A percentile compares a stretch with the other conserved stretches of the same genome.
Conservation (phyloP, 2,888 invertebrate genomes). For the Scaptomyza parva region DNA sequence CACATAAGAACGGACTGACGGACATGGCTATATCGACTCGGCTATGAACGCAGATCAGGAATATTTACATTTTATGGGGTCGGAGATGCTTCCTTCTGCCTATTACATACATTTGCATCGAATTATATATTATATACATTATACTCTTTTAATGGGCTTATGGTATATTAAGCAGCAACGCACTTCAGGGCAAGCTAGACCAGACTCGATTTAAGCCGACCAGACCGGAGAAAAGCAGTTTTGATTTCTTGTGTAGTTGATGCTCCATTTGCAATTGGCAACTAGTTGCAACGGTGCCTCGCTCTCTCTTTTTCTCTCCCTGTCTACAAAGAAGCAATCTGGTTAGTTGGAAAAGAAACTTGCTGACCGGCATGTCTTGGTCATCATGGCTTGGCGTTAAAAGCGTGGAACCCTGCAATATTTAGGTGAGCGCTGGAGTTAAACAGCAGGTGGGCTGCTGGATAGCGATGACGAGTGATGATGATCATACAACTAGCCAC, state of each 20-base stretch:
- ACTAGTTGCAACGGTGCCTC: conserved; percentile 70
- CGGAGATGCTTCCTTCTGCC: too few species aligned
- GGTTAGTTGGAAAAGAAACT: conserved; percentile 28
- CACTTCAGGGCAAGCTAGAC: conserved; percentile 24
- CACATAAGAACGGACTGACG: too few species aligned
- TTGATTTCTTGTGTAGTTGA: conserved; percentile 57
- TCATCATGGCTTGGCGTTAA: too few species aligned
- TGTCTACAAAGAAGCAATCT: conserved; percentile 38
- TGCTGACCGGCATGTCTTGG: too few species aligned
- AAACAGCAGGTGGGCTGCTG: conserved; percentile 44
- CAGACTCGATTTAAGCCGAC: conserved; percentile 14
- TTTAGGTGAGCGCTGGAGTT: conserved; percentile 59
- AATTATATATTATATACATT: too few species aligned
- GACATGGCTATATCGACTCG: too few species aligned
- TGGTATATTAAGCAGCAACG: too few species aligned
- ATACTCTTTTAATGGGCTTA: too few species aligned
- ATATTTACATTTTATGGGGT: too few species aligned
- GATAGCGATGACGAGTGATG: conserved; percentile 39
- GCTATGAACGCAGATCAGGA: too few species aligned
- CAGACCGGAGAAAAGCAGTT: conserved; percentile 23
- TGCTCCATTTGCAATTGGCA: conserved; percentile 70
- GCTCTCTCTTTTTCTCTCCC: neutral
- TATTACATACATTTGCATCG: too few species aligned
- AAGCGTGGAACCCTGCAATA: conserved; percentile 49
- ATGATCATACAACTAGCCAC: conserved; percentile 8